Evolutionary conservation across 2,888 invertebrate species (phyloP), one percentile per base, ranked within the genome.

Genomic region (Drosophila pseudotalamancana): DNA sequence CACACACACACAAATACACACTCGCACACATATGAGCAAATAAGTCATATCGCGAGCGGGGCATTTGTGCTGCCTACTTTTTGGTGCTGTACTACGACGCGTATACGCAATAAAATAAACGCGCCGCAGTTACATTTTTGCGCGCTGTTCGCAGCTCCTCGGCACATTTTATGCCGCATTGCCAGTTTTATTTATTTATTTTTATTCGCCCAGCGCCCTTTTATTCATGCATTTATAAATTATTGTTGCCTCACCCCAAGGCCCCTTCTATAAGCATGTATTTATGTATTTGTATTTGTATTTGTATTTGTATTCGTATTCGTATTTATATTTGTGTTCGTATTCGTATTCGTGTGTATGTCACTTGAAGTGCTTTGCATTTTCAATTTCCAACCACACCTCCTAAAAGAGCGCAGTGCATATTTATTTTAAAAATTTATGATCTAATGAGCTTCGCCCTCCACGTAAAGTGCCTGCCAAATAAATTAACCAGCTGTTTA

Each of bases 121-220:
- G 84, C 81, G 81, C 64, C 81, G 68, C 81, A 83, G 84, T 68
- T 67, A 77, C 87, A 86, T 74, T 81, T 76, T 61, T 14, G 61
- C 80, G 46, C 73, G 82, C 60, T 72, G 64, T 66, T 62, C 16
- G 49, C 61, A 45, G 62, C 70, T 67, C 23, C 66, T 67, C 68
- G 73, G 56, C 62, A 67, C 87, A 75, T 81, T 87, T 81, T 75
- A 71, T 87, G 82, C 85, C 85, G 87, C 87, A 87, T 84, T 87
- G 85, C 82, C 78, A 87, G 77, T 75, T 87, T 87, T 87, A 84
- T 84, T 82, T 82, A 84, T 84, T 82, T 82, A 81, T 84, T 84
- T 84, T 87, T 84, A 81, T 81, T 87, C 23, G 56, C 50, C 64
- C 53, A 63, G 63, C 55, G 78, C 86, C 84, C 87, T 77, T 77